These are phyloP conservation scores for Columba livia DNA, from an alignment of 2,113 vertebrate genomes.

Conservation along the genomic window DNA sequence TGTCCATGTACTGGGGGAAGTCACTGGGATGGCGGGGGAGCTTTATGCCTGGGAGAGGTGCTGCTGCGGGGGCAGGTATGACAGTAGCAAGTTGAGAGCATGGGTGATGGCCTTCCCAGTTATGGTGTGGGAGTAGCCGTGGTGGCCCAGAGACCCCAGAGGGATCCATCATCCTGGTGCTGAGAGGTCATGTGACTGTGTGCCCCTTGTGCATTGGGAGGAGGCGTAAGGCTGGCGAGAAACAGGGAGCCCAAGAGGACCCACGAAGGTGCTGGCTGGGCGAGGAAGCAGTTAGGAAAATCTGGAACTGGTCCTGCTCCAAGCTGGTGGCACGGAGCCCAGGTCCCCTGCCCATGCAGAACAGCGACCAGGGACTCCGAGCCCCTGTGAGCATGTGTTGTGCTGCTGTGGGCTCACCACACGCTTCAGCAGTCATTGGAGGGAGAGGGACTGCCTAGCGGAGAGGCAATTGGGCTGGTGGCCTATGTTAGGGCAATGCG, in stretches of 20 bases:
- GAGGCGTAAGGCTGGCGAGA: no score
- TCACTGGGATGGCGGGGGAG: no score
- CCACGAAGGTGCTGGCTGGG: accelerated
- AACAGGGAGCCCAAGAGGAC: neutral
- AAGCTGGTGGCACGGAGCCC: accelerated
- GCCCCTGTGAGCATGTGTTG: accelerated
- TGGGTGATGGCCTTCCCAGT: accelerated
- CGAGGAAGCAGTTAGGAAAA: neutral
- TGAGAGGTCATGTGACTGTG: accelerated
- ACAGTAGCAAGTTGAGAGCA: neutral
- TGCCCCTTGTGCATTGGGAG: neutral
- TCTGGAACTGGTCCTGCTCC: neutral
- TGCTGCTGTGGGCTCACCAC: neutral
- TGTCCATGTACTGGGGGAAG: no score
- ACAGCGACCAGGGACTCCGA: accelerated
- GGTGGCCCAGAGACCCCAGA: neutral
- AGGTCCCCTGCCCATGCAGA: no score
- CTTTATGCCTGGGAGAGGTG: accelerated
- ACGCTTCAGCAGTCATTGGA: neutral
- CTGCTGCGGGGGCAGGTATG: accelerated
- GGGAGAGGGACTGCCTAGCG: no score
- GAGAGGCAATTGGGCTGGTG: neutral
- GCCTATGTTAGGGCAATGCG: neutral
- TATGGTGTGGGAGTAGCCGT: neutral
- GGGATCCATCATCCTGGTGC: accelerated